A percentile compares a stretch with the other conserved stretches of the same genome.
Conservation (phyloP, 1,140 invertebrate genomes). For the Adelges cooleyi region DNA sequence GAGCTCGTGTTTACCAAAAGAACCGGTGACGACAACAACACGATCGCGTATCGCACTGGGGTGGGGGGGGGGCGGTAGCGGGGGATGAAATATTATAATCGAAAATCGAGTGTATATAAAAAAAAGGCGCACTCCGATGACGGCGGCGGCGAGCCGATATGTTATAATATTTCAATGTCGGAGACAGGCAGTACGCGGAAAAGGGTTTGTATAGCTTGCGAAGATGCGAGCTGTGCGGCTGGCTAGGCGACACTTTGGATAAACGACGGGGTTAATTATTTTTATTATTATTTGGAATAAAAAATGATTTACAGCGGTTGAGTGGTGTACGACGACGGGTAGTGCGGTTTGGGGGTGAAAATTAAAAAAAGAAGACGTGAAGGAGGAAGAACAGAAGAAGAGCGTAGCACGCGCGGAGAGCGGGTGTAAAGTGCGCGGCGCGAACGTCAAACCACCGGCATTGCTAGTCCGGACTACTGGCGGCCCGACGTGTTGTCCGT, state of each 20-base stretch:
- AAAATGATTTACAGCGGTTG: too few species aligned
- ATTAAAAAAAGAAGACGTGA: conserved; percentile 15
- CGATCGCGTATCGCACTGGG: neutral
- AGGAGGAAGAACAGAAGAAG: conserved; percentile 25
- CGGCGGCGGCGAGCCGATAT: too few species aligned
- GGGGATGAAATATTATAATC: too few species aligned
- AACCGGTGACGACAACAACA: too few species aligned
- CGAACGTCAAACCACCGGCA: conserved; percentile 28
- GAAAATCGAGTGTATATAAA: too few species aligned
- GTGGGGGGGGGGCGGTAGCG: neutral
- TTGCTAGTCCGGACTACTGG: conserved; percentile 26
- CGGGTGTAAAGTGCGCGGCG: conserved; percentile 23
- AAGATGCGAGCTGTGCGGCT: too few species aligned
- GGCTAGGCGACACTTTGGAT: too few species aligned
- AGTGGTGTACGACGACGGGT: neutral
- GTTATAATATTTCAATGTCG: too few species aligned
- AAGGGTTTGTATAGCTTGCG: neutral
- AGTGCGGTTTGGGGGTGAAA: neutral
- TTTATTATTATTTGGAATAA: too few species aligned
- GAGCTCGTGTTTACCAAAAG: too few species aligned
- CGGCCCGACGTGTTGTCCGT: neutral
- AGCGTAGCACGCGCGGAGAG: conserved; percentile 26
- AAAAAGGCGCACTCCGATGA: too few species aligned
- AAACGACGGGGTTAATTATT: neutral
- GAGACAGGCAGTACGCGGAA: neutral